Percentiles rank a stretch among this genome's conserved stretches.
Conservation (phyloP, 2,797 vertebrate species). For the Lophotriccus pileatus region DNA sequence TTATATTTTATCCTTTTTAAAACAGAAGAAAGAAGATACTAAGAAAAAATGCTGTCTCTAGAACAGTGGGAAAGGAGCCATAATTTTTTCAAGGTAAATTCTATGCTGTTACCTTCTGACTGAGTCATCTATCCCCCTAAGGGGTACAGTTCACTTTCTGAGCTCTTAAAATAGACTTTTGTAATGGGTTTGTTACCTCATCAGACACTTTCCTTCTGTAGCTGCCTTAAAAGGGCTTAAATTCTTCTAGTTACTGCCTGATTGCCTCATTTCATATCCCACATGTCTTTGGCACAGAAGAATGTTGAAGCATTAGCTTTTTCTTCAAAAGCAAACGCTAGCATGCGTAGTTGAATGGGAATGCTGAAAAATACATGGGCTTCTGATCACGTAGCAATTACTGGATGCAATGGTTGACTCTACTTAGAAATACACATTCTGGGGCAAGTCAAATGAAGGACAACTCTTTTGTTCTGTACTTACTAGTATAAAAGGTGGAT, state of each 20-base stretch:
- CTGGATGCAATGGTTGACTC: neutral
- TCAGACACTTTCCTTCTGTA: neutral
- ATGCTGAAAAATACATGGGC: neutral
- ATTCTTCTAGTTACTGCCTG: constrained; percentile 1
- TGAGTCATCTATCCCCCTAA: neutral
- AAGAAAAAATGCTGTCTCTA: neutral
- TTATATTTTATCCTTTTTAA: neutral
- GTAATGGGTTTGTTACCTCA: neutral
- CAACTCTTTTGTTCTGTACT: neutral
- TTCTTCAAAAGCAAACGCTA: neutral
- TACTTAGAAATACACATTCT: neutral
- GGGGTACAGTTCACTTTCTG: neutral
- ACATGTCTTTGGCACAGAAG: neutral
- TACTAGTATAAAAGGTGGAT: neutral
- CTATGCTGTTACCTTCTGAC: neutral
- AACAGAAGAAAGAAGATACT: neutral
- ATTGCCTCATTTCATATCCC: constrained; percentile 21
- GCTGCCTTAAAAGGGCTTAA: constrained; percentile 43
- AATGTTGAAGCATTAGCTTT: neutral
- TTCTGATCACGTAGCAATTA: neutral
- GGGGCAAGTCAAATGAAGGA: too few relatives aligned
- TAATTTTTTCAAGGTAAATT: neutral
- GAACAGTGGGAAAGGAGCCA: neutral
- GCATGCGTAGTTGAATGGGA: neutral
- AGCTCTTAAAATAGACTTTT: constrained; percentile 39